phyloP scores from a whole-genome alignment of 2,113 vertebrate genomes.

The Pollachius pollachius region DNA sequence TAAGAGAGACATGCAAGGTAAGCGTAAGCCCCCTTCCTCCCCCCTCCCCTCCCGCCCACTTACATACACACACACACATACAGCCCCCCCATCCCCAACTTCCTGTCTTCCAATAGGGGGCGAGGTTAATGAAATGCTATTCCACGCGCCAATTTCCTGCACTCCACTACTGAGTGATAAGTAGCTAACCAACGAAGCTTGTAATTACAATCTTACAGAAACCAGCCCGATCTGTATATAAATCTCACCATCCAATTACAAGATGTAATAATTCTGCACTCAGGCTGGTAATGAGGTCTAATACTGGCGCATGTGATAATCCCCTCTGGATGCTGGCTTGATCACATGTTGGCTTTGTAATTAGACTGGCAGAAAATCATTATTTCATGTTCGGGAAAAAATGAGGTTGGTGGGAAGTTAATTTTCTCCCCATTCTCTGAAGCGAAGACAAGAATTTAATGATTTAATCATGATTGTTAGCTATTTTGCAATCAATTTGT shows the following conservation, averaged over 20 bases:
- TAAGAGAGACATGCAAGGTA: conserved; percentile 97
- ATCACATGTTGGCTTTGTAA: conserved; percentile 99
- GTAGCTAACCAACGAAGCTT: conserved; percentile 88
- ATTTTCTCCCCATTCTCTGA: conserved; percentile 99
- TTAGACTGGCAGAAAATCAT: conserved; percentile 99
- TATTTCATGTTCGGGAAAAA: conserved; percentile 96
- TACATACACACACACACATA: too few species aligned
- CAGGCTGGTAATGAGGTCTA: conserved; percentile 99
- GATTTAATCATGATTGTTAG: conserved; percentile 99
- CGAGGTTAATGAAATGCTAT: conserved; percentile 99
- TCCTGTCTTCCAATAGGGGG: conserved; percentile 78
- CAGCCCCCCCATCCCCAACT: neutral
- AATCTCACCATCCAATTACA: conserved; percentile 99
- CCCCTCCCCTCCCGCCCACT: too few species aligned
- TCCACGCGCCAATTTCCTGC: conserved; percentile 95
- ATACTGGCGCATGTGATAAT: conserved; percentile 99
- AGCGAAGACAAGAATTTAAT: conserved; percentile 99
- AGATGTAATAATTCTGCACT: conserved; percentile 99
- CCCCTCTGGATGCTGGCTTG: conserved; percentile 99
- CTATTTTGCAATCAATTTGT: conserved; percentile 99
- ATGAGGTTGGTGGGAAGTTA: conserved; percentile 99
- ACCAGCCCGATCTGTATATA: conserved; percentile 85
- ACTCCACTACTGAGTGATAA: conserved; percentile 97
- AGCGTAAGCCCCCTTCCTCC: conserved; percentile 73
- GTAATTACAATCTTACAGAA: conserved; percentile 90